These are phyloP conservation scores for Hapalemur alaotrensis DNA, from an alignment of 2,797 vertebrate species.

Conservation along the genomic window DNA sequence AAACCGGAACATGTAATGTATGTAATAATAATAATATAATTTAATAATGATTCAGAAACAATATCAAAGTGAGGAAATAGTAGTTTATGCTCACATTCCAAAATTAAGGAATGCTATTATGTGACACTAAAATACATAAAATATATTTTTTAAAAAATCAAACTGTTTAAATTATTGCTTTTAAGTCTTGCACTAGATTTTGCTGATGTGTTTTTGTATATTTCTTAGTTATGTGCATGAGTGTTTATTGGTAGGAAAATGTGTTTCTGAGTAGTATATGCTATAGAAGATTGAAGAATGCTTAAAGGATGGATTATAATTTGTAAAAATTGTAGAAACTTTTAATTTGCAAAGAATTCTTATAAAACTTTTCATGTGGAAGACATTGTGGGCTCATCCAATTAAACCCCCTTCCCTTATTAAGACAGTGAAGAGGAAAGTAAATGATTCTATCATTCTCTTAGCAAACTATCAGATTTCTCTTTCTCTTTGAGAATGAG, in stretches of 20 bases:
- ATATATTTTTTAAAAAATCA: neutral
- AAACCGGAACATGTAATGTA: conserved; percentile 10
- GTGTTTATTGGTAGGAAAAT: neutral
- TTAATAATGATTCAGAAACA: conserved; percentile 42
- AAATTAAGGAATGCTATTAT: neutral
- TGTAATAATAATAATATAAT: conserved; percentile 35
- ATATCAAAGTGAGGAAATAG: neutral
- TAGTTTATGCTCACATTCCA: neutral
- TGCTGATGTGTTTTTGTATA: neutral
- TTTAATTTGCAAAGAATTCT: neutral
- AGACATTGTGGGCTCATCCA: neutral
- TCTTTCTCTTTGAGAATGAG: neutral
- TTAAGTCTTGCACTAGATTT: neutral
- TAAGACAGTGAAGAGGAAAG: neutral
- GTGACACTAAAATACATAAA: neutral
- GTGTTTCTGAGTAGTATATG: neutral
- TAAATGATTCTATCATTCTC: neutral
- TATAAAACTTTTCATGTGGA: neutral
- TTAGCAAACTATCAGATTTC: neutral
- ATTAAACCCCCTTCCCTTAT: neutral
- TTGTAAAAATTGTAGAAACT: neutral
- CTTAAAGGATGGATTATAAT: neutral
- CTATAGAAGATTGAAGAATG: neutral
- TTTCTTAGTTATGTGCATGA: neutral
- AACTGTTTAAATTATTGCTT: neutral